Conservation (phyloP, 2,113 vertebrate genomes). For the Hemiprocne comata region DNA sequence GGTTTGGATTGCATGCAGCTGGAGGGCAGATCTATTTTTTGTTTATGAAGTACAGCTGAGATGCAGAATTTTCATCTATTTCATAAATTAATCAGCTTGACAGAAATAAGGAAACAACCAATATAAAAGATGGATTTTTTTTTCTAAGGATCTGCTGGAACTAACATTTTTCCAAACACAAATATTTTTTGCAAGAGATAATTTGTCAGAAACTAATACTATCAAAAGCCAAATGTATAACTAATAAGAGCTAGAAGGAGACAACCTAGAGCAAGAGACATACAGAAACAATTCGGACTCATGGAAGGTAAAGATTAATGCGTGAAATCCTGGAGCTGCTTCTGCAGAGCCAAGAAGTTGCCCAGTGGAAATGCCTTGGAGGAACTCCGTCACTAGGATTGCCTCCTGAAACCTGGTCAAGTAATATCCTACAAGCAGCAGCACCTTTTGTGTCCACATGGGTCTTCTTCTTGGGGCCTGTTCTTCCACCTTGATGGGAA, state of each 20-base stretch:
- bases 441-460: neutral
- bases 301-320: neutral
- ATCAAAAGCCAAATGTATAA: neutral
- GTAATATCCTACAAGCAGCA: neutral
- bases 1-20: neutral
- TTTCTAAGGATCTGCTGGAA: neutral
- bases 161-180: neutral
- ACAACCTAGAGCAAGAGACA: neutral
- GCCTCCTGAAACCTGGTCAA: neutral
- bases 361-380: rapidly evolving
- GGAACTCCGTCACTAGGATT: neutral
- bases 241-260: neutral
- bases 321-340: neutral
- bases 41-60: neutral
- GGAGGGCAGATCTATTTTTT: neutral
- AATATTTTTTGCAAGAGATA: neutral
- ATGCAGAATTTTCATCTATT: neutral
- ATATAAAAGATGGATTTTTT: neutral
- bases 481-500: neutral
- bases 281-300: neutral
- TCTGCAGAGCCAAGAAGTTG: neutral
- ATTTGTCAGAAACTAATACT: neutral
- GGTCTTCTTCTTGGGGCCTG: neutral
- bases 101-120: neutral
- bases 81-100: neutral